phyloP scores from a whole-genome alignment of 2,888 invertebrate genomes.

The Tortricodes alternella region DNA sequence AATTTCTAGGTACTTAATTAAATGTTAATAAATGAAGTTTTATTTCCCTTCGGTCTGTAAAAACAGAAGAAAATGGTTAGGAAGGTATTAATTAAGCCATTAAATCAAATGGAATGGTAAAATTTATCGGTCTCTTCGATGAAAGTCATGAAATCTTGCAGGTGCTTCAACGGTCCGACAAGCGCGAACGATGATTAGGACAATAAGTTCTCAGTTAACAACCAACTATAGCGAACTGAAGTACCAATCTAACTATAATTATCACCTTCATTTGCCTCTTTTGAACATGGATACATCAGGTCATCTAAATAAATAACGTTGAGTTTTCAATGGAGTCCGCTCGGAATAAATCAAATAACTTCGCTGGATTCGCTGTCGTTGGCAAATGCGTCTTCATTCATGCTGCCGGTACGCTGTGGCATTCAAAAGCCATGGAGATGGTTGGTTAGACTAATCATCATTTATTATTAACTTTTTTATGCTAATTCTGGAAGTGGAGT shows the following conservation, averaged over 20 bases:
- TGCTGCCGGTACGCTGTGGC: conserved; percentile 56
- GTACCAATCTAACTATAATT: not conserved
- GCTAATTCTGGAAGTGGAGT: not conserved
- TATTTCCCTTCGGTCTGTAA: no score
- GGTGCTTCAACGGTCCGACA: no score
- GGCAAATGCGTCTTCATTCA: conserved; percentile 82
- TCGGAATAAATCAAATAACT: conserved; percentile 77
- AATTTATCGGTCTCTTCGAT: no score
- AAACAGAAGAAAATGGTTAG: no score
- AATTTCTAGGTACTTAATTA: no score
- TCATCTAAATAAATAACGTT: conserved; percentile 24
- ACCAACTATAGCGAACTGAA: no score
- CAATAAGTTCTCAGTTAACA: no score
- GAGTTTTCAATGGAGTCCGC: conserved; percentile 68
- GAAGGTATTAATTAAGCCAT: no score
- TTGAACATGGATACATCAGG: conserved; percentile 23
- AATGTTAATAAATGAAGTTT: no score
- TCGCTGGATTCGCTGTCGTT: conserved; percentile 68
- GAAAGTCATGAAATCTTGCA: no score
- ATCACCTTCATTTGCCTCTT: conserved; percentile 11
- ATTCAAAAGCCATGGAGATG: conserved; percentile 57
- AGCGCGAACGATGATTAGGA: no score
- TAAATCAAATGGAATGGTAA: no score
- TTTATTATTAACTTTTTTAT: conserved; percentile 11
- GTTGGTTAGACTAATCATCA: conserved; percentile 27